Evolutionary conservation across 2,888 invertebrate genomes (phyloP).

Genomic region (Bhutanitis thaidina): DNA sequence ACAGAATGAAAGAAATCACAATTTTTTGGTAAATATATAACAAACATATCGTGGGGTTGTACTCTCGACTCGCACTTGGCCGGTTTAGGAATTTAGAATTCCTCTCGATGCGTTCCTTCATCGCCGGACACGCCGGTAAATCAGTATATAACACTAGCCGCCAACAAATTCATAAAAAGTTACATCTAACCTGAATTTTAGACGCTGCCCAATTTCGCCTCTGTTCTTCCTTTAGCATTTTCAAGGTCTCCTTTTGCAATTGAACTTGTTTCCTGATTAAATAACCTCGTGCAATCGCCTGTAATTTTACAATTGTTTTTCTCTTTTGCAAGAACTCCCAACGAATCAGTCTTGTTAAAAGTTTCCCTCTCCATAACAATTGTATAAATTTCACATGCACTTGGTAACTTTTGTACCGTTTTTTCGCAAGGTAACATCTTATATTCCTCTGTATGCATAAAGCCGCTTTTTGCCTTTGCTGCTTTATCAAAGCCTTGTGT

Average conservation of each 20-base stretch:
- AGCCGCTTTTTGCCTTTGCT: constrained; percentile 42
- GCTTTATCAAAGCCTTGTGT: constrained; percentile 32
- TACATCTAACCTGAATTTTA: constrained; percentile 84
- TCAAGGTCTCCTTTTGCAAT: constrained; percentile 55
- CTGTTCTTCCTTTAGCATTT: constrained; percentile 60
- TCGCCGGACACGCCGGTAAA: no score
- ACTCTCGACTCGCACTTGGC: no score
- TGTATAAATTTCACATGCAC: constrained; percentile 53
- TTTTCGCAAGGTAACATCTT: constrained; percentile 47
- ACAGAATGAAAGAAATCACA: no score
- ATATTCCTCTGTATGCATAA: constrained; percentile 56
- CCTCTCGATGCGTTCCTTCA: no score
- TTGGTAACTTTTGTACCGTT: constrained; percentile 42
- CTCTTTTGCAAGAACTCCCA: constrained; percentile 53
- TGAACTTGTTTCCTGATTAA: constrained; percentile 67
- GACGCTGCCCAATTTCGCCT: constrained; percentile 75
- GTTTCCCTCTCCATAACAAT: constrained; percentile 60
- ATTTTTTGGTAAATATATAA: no score
- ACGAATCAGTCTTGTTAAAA: constrained; percentile 51
- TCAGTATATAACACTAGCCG: no score
- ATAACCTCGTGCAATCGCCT: constrained; percentile 69
- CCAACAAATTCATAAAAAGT: no score
- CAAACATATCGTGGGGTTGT: no score
- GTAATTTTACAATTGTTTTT: constrained; percentile 50
- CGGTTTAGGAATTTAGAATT: no score